Percentiles rank a stretch among this genome's conserved stretches.
phyloP scores from a whole-genome alignment of 1,140 invertebrate genomes.

The Pachypeltis micranthus region DNA sequence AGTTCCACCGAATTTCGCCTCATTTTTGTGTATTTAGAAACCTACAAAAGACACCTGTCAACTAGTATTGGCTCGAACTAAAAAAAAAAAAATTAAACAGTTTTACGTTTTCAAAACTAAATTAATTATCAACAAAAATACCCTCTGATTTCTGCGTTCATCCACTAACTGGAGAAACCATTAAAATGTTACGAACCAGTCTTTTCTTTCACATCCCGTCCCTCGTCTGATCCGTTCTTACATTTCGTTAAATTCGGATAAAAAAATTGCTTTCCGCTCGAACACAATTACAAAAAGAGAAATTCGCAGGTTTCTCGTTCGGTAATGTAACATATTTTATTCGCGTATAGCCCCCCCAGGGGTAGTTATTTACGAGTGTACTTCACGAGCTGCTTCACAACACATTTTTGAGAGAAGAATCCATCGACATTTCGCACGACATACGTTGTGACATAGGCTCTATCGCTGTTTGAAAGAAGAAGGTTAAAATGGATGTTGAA shows the following conservation, averaged over 20 bases:
- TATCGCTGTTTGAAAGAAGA: no score
- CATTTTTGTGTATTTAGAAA: no score
- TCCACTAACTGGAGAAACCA: not conserved
- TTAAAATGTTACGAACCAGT: not conserved
- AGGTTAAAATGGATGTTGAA: no score
- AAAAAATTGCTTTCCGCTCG: not conserved
- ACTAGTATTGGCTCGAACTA: not conserved
- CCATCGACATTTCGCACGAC: no score
- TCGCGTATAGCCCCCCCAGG: no score
- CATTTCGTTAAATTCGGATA: not conserved
- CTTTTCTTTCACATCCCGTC: not conserved
- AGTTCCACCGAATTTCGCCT: no score
- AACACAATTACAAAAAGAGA: not conserved
- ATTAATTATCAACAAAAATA: slow-evolving; percentile 6
- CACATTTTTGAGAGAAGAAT: no score
- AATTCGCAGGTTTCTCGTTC: not conserved
- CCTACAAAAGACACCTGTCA: not conserved
- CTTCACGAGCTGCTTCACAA: no score
- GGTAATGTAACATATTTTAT: not conserved
- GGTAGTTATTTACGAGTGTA: no score
- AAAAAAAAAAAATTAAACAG: not conserved
- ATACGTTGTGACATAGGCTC: no score
- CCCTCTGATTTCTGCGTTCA: not conserved
- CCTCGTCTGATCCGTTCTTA: not conserved
- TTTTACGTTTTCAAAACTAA: not conserved